A percentile compares a stretch with the other conserved stretches of the same genome.
phyloP scores from a whole-genome alignment of 2,113 vertebrate genomes.

The Conger conger region DNA sequence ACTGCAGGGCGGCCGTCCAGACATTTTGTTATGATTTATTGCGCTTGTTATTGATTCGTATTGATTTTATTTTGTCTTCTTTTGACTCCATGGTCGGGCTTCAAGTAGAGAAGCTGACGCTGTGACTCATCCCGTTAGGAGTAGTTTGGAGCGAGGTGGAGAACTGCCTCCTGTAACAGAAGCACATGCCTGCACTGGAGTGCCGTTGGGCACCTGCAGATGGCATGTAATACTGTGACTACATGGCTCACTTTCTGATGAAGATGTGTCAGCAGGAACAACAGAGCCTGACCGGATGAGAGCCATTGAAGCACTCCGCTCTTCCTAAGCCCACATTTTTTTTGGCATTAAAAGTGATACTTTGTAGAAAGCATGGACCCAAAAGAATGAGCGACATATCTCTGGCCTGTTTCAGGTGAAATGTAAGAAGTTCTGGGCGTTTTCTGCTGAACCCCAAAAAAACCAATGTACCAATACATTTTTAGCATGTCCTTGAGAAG shows the following conservation, averaged over 20 bases:
- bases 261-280: not conserved
- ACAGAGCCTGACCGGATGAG: not conserved
- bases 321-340: not conserved
- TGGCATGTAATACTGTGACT: not conserved
- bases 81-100: not conserved
- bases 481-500: constrained; percentile 22
- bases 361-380: constrained; percentile 38
- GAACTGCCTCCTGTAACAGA: not conserved
- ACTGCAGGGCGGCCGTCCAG: not conserved
- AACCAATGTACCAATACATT: not conserved
- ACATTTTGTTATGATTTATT: constrained; percentile 3
- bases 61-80: not conserved
- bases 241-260: not conserved
- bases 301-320: not conserved
- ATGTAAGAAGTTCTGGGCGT: constrained; percentile 31
- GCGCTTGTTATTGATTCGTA: not conserved
- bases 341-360: constrained; percentile 1
- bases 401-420: constrained; percentile 10
- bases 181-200: not conserved
- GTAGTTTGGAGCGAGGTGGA: not conserved
- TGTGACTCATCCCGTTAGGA: not conserved
- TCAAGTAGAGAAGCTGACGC: not conserved
- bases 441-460: constrained; percentile 33
- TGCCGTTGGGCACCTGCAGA: not conserved
- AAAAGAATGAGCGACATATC: constrained; percentile 11